phyloP scores from a whole-genome alignment of 37 sponge, comb jelly and placozoan genomes.

The Cladorhizidae sp. region DNA sequence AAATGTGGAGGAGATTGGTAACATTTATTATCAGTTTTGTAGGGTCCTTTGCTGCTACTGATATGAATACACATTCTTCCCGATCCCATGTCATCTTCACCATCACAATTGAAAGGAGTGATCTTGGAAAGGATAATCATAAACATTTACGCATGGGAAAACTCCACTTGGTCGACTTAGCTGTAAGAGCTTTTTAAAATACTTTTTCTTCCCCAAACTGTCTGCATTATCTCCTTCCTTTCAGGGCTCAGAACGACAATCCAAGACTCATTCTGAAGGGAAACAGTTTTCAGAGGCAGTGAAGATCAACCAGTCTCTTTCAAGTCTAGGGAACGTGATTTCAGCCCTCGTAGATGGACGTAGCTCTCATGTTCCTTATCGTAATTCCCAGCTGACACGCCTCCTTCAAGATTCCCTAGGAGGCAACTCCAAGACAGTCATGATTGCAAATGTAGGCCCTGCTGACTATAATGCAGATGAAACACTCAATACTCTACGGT shows the following conservation, averaged over 20 bases:
- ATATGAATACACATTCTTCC: slow-evolving; percentile 93
- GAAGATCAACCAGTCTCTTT: slow-evolving; percentile 95
- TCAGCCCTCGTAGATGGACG: slow-evolving; percentile 96
- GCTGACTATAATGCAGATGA: slow-evolving; percentile 95
- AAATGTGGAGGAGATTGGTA: neutral
- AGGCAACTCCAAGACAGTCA: slow-evolving; percentile 98
- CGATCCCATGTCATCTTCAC: slow-evolving; percentile 98
- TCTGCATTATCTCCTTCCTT: neutral
- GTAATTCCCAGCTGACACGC: slow-evolving; percentile 93
- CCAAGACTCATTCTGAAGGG: slow-evolving; percentile 87
- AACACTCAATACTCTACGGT: slow-evolving; percentile 92
- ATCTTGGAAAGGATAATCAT: slow-evolving; percentile 80
- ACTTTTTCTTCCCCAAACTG: neutral
- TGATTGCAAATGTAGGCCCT: slow-evolving; percentile 98
- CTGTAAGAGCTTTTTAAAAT: slow-evolving; percentile 49
- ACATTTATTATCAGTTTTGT: neutral
- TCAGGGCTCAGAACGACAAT: slow-evolving; percentile 93
- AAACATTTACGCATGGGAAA: slow-evolving; percentile 96
- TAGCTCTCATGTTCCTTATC: slow-evolving; percentile 92
- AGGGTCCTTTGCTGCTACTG: slow-evolving; percentile 73
- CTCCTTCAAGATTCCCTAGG: slow-evolving; percentile 98
- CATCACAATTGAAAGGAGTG: slow-evolving; percentile 92
- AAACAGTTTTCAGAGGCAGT: slow-evolving; percentile 85
- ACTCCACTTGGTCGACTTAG: slow-evolving; percentile 95
- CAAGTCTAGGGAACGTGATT: slow-evolving; percentile 95